Base-by-base conservation (phyloP, 2,797 vertebrate species). In the Setipinna tenuifilis region DNA sequence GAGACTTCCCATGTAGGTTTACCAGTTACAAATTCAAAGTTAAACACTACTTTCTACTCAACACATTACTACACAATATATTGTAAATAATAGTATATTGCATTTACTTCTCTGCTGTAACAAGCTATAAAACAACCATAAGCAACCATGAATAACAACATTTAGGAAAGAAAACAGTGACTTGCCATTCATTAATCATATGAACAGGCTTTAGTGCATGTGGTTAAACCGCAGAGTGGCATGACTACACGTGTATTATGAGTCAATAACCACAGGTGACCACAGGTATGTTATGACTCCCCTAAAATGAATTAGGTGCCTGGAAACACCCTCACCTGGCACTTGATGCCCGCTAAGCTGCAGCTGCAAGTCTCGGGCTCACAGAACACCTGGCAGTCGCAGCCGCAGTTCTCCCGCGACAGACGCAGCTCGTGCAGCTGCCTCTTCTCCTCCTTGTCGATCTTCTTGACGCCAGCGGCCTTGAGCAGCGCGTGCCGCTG, bases 321-420 rank as follows among this genome's bases (percentile, higher is more conserved):
- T 19, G n/a, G 59, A 4, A n/a, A 3, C 57, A 6, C 0, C 6
- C 88, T 0, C 90, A 99, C 98, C 97, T 99, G 98, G 94, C 98
- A 99, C 85, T 99, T 98, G 90, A 99, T 99, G 89, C 98, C 98
- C 0, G 97, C 98, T 88, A 98, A 90, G 91, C 95, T 98, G 92
- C 98, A 99, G 95, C 96, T 96, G 92, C 98, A 99, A 16, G 96
- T 99, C 93, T 98, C 98, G 0, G 98, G 98, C 87, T 99, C 98
- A 2, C 98, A 99, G 93, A 98, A 97, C 62, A 96, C 94, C 85
- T 97, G 97, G 85, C 98, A 99, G 93, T 94, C 95, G 0, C 98
- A 99, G 68, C 98, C 98, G 0, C 98, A 99, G 90, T 98, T 97
- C 90, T 99, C 97, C 83, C 98, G 95, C 35, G 97, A 98, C 81